These are phyloP conservation scores for Micromys minutus DNA, from an alignment of 2,113 vertebrate species.

Conservation along the genomic window DNA sequence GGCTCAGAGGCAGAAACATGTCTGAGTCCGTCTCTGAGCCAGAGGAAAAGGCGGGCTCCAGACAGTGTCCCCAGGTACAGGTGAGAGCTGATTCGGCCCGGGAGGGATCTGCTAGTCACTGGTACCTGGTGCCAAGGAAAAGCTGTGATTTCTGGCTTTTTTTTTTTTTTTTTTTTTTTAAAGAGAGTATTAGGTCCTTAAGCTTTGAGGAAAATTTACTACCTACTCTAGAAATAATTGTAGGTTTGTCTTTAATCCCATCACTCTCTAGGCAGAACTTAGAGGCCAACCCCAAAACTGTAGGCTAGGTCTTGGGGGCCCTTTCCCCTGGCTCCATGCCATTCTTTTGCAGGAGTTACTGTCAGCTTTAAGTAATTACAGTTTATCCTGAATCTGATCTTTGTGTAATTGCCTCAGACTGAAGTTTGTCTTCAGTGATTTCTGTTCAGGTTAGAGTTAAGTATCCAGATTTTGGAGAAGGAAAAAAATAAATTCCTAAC, in stretches of 20 bases:
- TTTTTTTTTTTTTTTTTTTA: neutral
- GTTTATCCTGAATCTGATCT: neutral
- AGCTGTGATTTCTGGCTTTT: neutral
- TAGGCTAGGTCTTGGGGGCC: neutral
- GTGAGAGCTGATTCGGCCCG: neutral
- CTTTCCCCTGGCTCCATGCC: neutral
- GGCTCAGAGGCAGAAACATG: neutral
- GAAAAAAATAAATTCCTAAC: neutral
- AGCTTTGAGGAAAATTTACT: neutral
- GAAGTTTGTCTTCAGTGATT: neutral
- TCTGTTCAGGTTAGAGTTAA: neutral
- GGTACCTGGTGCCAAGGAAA: neutral
- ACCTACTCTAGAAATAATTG: neutral
- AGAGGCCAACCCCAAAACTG: neutral
- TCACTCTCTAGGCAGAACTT: neutral
- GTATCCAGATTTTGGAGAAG: neutral
- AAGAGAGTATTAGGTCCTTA: neutral
- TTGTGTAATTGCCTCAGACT: neutral
- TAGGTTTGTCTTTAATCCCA: neutral
- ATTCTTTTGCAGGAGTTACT: neutral
- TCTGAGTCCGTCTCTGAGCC: neutral
- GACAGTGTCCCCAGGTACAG: slow-evolving; percentile 52
- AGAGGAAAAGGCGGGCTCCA: neutral
- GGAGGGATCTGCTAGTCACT: neutral
- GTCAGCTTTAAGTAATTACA: neutral